Evolutionary conservation across 2,888 invertebrate species (phyloP).

Genomic region (Oeneis ivallda): DNA sequence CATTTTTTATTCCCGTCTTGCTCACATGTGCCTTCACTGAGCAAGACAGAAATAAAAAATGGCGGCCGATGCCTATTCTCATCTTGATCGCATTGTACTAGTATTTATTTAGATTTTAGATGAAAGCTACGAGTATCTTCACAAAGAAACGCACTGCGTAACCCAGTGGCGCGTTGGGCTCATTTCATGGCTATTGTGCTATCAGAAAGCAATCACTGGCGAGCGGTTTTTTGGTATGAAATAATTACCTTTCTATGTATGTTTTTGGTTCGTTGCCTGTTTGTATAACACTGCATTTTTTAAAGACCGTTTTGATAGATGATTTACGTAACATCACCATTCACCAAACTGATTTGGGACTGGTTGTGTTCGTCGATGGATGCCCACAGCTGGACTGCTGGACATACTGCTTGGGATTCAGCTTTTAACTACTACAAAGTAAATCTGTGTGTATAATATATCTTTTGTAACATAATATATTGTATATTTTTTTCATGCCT

Average conservation of each 20-base stretch:
- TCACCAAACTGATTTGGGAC: background rate
- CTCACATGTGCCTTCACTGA: too few species aligned
- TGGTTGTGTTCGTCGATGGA: background rate
- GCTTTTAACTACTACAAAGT: too few species aligned
- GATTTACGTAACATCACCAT: background rate
- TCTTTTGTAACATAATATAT: too few species aligned
- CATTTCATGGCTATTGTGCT: constrained; percentile 75
- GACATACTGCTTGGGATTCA: too few species aligned
- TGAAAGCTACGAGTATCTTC: constrained; percentile 3
- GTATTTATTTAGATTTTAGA: background rate
- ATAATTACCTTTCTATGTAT: constrained; percentile 22
- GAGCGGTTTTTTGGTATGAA: constrained; percentile 10
- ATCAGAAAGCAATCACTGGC: constrained; percentile 24
- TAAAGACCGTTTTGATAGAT: background rate
- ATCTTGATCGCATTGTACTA: too few species aligned
- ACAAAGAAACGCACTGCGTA: constrained; percentile 51
- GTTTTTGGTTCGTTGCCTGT: constrained; percentile 12
- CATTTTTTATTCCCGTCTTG: too few species aligned
- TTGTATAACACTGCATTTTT: constrained; percentile 1
- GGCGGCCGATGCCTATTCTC: too few species aligned
- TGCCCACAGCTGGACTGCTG: background rate
- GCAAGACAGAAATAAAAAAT: too few species aligned
- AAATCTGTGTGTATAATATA: too few species aligned
- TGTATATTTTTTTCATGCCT: too few species aligned
- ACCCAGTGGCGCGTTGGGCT: constrained; percentile 63